phyloP scores from a whole-genome alignment of 2,888 invertebrate species.

The Volucella inanis region DNA sequence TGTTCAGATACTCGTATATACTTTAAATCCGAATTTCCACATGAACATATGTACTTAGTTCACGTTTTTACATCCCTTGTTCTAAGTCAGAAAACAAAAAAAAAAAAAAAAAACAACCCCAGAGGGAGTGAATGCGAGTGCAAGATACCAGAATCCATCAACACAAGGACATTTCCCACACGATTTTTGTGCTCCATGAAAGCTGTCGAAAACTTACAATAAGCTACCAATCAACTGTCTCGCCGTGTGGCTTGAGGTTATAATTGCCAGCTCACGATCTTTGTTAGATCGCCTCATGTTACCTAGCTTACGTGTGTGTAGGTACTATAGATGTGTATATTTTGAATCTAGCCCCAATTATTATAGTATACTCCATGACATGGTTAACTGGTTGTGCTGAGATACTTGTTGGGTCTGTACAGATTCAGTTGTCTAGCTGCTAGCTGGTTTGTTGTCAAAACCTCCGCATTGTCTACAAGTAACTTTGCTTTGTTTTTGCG shows the following conservation, averaged over 20 bases:
- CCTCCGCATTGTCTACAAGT: slow-evolving; percentile 8
- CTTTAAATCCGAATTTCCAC: slow-evolving; percentile 6
- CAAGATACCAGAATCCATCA: slow-evolving; percentile 23
- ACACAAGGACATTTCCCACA: slow-evolving; percentile 69
- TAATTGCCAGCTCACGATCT: slow-evolving; percentile 67
- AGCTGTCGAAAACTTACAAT: slow-evolving; percentile 61
- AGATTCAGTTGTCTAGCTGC: slow-evolving; percentile 26
- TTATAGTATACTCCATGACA: slow-evolving; percentile 61
- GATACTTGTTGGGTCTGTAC: not conserved
- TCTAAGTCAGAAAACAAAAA: not conserved
- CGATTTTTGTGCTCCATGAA: slow-evolving; percentile 52
- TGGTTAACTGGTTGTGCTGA: slow-evolving; percentile 40
- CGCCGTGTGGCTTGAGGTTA: slow-evolving; percentile 52
- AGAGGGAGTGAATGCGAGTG: not conserved
- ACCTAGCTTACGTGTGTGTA: not conserved
- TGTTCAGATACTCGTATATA: not conserved
- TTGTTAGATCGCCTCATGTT: slow-evolving; percentile 26
- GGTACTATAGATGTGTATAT: not conserved
- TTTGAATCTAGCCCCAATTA: slow-evolving; percentile 50
- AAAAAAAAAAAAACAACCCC: not conserved
- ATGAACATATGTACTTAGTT: not conserved
- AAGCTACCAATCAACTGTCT: slow-evolving; percentile 70
- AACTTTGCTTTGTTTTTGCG: not conserved
- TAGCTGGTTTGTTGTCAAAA: slow-evolving; percentile 13
- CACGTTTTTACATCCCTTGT: slow-evolving; percentile 1